Conservation (phyloP, 2,797 vertebrate genomes). For the Erpetoichthys calabaricus region DNA sequence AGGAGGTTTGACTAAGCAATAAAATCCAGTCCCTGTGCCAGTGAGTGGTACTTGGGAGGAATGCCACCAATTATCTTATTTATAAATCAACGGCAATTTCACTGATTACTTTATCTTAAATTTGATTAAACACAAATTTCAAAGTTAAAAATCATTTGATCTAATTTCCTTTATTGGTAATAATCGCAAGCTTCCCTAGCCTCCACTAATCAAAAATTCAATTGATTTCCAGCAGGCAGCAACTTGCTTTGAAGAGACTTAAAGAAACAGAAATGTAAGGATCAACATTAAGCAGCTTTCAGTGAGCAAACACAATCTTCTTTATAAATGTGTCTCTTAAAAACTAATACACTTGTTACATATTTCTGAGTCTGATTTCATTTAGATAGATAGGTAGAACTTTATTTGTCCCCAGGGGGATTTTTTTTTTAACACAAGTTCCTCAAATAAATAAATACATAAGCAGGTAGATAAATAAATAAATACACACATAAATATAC, state of each 20-base stretch:
- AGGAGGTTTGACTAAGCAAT: slow-evolving; percentile 90
- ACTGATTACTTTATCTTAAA: slow-evolving; percentile 81
- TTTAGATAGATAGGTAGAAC: too few species aligned
- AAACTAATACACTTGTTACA: too few species aligned
- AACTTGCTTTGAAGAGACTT: slow-evolving; percentile 11
- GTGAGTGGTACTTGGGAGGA: slow-evolving; percentile 60
- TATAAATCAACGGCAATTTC: slow-evolving; percentile 90
- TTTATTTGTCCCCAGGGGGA: too few species aligned
- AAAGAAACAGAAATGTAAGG: slow-evolving; percentile 9
- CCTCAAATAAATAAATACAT: background rate
- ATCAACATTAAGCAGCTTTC: slow-evolving; percentile 15
- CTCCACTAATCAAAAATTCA: slow-evolving; percentile 38
- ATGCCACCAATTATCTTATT: slow-evolving; percentile 88
- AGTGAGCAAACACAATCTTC: slow-evolving; percentile 1
- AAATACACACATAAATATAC: background rate
- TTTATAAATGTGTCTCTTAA: too few species aligned
- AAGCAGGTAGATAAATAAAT: too few species aligned
- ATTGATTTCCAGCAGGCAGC: slow-evolving; percentile 44
- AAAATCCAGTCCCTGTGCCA: slow-evolving; percentile 66
- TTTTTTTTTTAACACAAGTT: too few species aligned
- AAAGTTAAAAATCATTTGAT: slow-evolving; percentile 64
- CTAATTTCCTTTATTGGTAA: slow-evolving; percentile 59
- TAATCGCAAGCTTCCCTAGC: slow-evolving; percentile 43
- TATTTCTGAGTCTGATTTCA: too few species aligned
- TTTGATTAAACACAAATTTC: slow-evolving; percentile 75